Evolutionary conservation across 2,113 vertebrate species (phyloP).

Genomic region (Neotragus moschatus): DNA sequence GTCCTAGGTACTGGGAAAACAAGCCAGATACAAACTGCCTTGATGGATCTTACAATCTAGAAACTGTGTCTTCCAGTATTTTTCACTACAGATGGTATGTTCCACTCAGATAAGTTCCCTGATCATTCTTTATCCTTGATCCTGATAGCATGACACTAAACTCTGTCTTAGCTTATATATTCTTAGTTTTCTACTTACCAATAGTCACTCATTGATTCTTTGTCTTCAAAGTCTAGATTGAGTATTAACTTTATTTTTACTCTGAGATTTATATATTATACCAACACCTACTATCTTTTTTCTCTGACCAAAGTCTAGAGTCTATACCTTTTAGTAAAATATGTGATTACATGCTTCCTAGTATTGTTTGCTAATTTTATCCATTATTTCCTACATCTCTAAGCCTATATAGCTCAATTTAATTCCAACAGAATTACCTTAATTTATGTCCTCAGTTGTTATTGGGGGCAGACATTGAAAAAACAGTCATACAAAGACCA

Average conservation of each 20-base stretch:
- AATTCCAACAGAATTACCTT: neutral
- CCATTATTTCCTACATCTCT: neutral
- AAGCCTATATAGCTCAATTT: neutral
- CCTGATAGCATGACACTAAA: neutral
- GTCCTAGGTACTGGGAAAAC: neutral
- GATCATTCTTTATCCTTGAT: neutral
- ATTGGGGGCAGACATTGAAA: neutral
- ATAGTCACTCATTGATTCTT: neutral
- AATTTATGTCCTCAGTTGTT: neutral
- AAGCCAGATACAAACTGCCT: neutral
- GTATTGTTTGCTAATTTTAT: neutral
- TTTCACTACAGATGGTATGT: neutral
- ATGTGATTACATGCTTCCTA: neutral
- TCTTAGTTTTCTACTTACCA: neutral
- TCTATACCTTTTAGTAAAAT: neutral
- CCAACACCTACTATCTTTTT: neutral
- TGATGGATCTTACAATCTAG: neutral
- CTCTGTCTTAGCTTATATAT: neutral
- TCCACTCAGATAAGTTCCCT: neutral
- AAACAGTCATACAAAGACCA: neutral
- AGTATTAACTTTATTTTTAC: neutral
- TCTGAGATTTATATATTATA: neutral
- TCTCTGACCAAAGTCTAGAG: neutral
- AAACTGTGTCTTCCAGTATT: neutral
- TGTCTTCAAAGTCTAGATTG: neutral